Evolutionary conservation across 2,113 vertebrate genomes (phyloP).

Genomic region (Misgurnus anguillicaudatus): DNA sequence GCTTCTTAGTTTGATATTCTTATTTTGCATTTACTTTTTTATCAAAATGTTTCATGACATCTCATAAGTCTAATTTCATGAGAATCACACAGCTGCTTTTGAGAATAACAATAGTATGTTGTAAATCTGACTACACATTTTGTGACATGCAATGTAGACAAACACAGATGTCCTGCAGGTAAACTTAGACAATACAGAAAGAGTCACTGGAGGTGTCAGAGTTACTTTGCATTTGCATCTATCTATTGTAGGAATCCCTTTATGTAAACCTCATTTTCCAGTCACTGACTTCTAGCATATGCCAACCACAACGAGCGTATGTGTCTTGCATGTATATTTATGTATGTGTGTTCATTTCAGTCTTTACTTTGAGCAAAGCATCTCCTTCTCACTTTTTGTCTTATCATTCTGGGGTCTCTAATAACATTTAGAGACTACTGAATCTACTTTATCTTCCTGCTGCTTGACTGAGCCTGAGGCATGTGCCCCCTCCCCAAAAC

Average conservation of each 20-base stretch:
- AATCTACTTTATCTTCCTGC: slow-evolving; percentile 43
- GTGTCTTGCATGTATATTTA: not conserved
- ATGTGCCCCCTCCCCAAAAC: slow-evolving; percentile 39
- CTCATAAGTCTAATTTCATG: too few relatives aligned
- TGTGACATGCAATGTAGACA: too few relatives aligned
- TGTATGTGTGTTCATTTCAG: slow-evolving; percentile 14
- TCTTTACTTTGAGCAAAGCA: not conserved
- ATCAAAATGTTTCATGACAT: too few relatives aligned
- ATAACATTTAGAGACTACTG: slow-evolving; percentile 30
- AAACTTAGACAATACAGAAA: not conserved
- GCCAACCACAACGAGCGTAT: not conserved
- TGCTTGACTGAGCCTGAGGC: slow-evolving; percentile 54
- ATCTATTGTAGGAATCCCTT: not conserved
- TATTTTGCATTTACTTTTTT: too few relatives aligned
- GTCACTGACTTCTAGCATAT: slow-evolving; percentile 12
- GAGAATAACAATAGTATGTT: too few relatives aligned
- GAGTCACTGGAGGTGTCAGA: not conserved
- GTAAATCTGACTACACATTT: too few relatives aligned
- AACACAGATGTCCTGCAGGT: not conserved
- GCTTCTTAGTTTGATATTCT: too few relatives aligned
- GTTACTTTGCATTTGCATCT: not conserved
- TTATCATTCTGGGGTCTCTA: slow-evolving; percentile 38
- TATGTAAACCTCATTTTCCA: not conserved
- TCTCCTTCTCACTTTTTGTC: not conserved
- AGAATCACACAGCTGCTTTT: too few relatives aligned